These are phyloP conservation scores for Elanus axillaris DNA, from an alignment of 2,113 vertebrate species.

Conservation along the genomic window DNA sequence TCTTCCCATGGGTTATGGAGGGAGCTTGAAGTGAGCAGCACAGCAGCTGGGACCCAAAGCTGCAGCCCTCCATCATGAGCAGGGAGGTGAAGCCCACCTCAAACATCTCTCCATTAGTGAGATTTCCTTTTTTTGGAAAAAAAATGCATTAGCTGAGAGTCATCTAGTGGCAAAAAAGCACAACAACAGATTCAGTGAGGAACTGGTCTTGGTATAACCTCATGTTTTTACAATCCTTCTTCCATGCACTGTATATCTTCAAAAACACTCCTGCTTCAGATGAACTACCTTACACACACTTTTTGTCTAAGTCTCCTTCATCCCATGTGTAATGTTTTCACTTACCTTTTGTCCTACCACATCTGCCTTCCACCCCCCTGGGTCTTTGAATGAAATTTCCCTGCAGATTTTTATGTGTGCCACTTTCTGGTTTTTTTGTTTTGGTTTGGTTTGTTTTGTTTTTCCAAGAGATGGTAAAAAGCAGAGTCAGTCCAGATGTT, in stretches of 20 bases:
- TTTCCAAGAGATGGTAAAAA: not conserved
- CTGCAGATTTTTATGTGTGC: not conserved
- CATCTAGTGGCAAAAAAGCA: not conserved
- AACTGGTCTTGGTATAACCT: not conserved
- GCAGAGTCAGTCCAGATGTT: not conserved
- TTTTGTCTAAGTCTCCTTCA: not conserved
- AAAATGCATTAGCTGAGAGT: not conserved
- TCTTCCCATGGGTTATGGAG: not conserved
- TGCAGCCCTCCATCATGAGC: not conserved
- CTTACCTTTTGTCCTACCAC: not conserved
- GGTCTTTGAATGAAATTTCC: not conserved
- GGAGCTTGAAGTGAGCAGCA: not conserved
- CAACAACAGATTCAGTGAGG: not conserved
- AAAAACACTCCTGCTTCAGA: not conserved
- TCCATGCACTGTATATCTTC: not conserved
- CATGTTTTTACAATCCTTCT: not conserved
- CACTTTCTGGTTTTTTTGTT: not conserved
- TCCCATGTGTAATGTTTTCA: not conserved
- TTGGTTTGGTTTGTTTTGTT: too few species aligned
- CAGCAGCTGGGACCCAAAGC: not conserved
- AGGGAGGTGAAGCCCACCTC: not conserved
- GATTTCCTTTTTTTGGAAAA: not conserved
- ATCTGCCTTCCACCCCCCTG: not conserved
- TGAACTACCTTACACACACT: not conserved
- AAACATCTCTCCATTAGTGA: not conserved